Base-by-base conservation (phyloP, 2,113 vertebrate species). In the Hyla sarda region DNA sequence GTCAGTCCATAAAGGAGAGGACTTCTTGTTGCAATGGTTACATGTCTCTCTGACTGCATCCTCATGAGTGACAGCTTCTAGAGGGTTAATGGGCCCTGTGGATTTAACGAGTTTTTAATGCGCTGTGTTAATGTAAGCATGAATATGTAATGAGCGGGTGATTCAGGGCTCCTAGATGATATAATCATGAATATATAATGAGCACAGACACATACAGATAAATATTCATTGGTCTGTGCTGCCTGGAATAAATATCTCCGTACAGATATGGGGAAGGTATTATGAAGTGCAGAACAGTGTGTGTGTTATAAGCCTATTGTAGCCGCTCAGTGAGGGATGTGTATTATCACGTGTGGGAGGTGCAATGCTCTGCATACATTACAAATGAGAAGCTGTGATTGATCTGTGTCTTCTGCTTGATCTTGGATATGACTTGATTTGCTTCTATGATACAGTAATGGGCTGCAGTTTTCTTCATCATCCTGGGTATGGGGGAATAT, bases 171-270 rank as follows among this genome's bases (percentile, higher is more conserved):
- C 76, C 76, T 56, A 48, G 76, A 47, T 80, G 84, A 80, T 86
- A 76, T 81, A 86, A 86, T 86, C 84, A 86, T 86, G 84, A 86
- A 86, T 86, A 86, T 86, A 86, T 86, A 86, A 86, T 86, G 32
- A 86, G 48, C 34, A 21, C 28, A 47, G 77, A 32, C 84, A 72
- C 76, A 45, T 72, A 71, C 65, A 72, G 84, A 80, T 86, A 86
- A 80, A 80, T 86, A 86, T 80, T 86, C 84, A 79, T 67, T 78
- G 58, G 45, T 71, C 48, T 56, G 47, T 25, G 52, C 21, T 85
- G 83, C 73, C 75, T 32, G 32, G 65, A 17, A 86, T 79, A 81
- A 58, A 81, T 72, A 56, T 28, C 62, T 32, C 58, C 25, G 45
- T 58, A 41, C 58, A 48, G 58, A 50, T 60, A 3, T 52, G 58